Conservation (phyloP, 1,140 invertebrate genomes). For the Drosophila tropicalis region DNA sequence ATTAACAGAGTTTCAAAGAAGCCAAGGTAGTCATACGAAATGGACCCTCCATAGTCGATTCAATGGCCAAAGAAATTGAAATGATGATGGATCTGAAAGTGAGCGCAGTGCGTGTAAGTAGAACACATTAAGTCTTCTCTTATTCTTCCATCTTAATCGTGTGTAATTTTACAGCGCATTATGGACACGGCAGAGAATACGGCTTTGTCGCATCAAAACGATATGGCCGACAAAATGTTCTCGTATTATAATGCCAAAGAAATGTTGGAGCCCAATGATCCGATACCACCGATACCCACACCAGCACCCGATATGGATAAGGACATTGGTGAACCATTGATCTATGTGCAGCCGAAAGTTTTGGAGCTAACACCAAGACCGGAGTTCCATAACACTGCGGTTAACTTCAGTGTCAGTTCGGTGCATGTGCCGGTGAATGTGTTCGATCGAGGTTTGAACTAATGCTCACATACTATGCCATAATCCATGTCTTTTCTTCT, state of each 20-base stretch:
- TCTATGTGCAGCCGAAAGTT: conserved; percentile 84
- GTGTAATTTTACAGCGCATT: conserved; percentile 85
- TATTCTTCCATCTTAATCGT: no score
- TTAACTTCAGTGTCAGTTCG: conserved; percentile 93
- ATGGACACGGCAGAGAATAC: conserved; percentile 92
- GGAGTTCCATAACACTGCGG: conserved; percentile 91
- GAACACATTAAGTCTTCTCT: background rate
- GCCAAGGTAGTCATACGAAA: conserved; percentile 88
- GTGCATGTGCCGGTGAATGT: conserved; percentile 98
- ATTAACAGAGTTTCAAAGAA: conserved; percentile 88
- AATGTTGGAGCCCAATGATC: conserved; percentile 85
- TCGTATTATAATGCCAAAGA: conserved; percentile 90
- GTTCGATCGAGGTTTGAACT: conserved; percentile 90
- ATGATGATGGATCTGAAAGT: conserved; percentile 93
- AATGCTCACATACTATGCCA: conserved; percentile 21
- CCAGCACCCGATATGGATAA: conserved; percentile 83
- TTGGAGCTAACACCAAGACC: conserved; percentile 86
- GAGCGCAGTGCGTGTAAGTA: conserved; percentile 90
- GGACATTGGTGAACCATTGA: conserved; percentile 84
- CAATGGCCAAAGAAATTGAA: conserved; percentile 90
- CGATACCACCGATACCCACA: conserved; percentile 77
- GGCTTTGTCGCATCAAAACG: conserved; percentile 86
- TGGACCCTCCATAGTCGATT: conserved; percentile 88
- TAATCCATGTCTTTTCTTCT: conserved; percentile 52
- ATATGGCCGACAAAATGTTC: conserved; percentile 86